phyloP scores from a whole-genome alignment of 1,140 invertebrate genomes.

The Oppia nitens region DNA sequence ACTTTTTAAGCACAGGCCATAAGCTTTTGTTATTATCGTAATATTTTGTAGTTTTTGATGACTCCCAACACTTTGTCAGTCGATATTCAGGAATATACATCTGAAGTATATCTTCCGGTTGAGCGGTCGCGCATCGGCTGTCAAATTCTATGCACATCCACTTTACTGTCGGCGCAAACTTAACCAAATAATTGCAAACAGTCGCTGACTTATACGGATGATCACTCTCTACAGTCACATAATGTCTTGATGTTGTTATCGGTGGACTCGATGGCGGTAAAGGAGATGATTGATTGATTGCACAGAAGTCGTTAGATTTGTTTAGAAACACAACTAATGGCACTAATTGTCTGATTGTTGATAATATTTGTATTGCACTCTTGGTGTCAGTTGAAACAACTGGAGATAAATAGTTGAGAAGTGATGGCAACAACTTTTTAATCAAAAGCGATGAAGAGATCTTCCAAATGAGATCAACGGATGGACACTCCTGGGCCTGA shows the following conservation, averaged over 20 bases:
- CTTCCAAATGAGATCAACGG: conserved; percentile 20
- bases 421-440: conserved; percentile 54
- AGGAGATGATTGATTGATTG: neutral
- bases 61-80: neutral
- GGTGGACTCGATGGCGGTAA: neutral
- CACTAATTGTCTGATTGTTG: conserved; percentile 69
- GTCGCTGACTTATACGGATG: conserved; percentile 87
- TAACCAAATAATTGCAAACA: conserved; percentile 70
- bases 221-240: conserved; percentile 82
- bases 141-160: conserved; percentile 91
- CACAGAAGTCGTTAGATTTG: conserved; percentile 23
- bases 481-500: conserved; percentile 24
- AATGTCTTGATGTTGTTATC: conserved; percentile 52
- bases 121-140: conserved; percentile 71
- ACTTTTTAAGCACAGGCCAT: conserved; percentile 53
- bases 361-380: conserved; percentile 79
- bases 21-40: conserved; percentile 26
- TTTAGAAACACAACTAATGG: conserved; percentile 75
- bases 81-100: conserved; percentile 50
- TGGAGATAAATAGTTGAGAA: conserved; percentile 60
- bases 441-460: conserved; percentile 36
- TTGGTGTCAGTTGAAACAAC: conserved; percentile 59
- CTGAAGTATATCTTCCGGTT: conserved; percentile 78
- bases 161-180: conserved; percentile 68
- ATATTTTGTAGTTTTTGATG: neutral